phyloP scores from a whole-genome alignment of 1,140 invertebrate genomes.

The Diachasma alloeum region DNA sequence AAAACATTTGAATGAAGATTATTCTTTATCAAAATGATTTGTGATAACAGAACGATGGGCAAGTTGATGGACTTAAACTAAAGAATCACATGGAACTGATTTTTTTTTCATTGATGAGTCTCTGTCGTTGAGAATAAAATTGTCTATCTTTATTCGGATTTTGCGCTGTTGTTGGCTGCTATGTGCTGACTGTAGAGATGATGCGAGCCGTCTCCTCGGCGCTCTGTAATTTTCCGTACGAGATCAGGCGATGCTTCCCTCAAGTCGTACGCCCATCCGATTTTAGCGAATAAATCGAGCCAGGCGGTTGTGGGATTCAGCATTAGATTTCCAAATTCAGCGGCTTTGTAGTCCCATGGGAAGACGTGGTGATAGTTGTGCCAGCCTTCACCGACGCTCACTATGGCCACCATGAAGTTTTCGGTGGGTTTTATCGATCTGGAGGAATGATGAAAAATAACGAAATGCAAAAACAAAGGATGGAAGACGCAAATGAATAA shows the following conservation, averaged over 20 bases:
- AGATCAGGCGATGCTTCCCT: conserved; percentile 70
- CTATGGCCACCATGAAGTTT: conserved; percentile 40
- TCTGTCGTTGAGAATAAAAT: too few relatives aligned
- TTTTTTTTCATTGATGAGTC: too few relatives aligned
- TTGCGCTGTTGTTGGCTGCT: too few relatives aligned
- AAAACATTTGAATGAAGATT: too few relatives aligned
- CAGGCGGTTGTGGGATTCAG: conserved; percentile 71
- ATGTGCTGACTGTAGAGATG: too few relatives aligned
- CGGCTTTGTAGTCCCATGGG: conserved; percentile 81
- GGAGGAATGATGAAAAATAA: not conserved
- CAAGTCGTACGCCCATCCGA: conserved; percentile 86
- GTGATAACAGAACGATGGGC: too few relatives aligned
- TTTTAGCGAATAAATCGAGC: conserved; percentile 73
- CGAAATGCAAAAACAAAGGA: not conserved
- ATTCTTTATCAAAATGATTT: too few relatives aligned
- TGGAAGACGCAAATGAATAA: not conserved
- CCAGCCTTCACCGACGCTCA: conserved; percentile 69
- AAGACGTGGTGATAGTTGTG: conserved; percentile 93
- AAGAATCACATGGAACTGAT: too few relatives aligned
- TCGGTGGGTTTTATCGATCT: conserved; percentile 65
- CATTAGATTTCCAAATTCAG: conserved; percentile 68
- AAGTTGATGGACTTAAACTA: too few relatives aligned
- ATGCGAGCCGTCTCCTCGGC: conserved; percentile 56
- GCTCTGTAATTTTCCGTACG: conserved; percentile 64
- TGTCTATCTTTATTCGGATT: too few relatives aligned